Evolutionary conservation across 1,140 invertebrate species (phyloP), one percentile per base, ranked within the genome.

Genomic region (Wasmannia auropunctata): DNA sequence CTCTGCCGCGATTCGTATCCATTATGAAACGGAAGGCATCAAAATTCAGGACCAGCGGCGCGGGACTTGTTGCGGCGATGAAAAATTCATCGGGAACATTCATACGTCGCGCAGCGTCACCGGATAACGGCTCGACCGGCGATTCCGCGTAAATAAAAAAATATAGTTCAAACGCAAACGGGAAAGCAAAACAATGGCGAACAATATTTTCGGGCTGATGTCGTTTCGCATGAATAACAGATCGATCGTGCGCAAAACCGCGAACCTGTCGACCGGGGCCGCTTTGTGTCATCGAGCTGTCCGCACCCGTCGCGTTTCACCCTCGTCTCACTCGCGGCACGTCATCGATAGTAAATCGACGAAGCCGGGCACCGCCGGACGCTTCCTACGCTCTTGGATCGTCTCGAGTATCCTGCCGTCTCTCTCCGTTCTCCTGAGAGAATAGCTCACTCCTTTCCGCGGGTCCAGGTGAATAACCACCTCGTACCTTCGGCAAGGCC

Each of bases 401-500:
- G 56, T 60, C 60, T 37, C 60, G 25, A 28, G 34, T 6, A 14
- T 77, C 28, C 14, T 14, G 6, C 40, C 25, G 75, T 65, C 58
- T 67, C 31, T 37, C 54, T 58, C 34, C 51, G 51, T 34, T 83
- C 80, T 58, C 25, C 8, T 7, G 34, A 51, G 34, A 58, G 37
- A 60, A 63, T 43, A 25, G 31, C 8, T 43, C 51, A 14, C 49
- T 70, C 46, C 34, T 69, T 75, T 43, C 34, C 43, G 51, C 40
- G 14, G 70, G 46, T 43, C 56, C 81, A 62, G 69, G 69, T 76
- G 81, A 85, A 85, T 76, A 85, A 85, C 81, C 74, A 76, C n/a
- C 72, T 49, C 72, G 37, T 63, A 63, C 67, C 79, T 72, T 83
- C 79, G 79, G 79, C 79, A 83, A 83, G 79, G 79, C 67, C 79